Evolutionary conservation across 2,888 invertebrate genomes (phyloP), one percentile per base, ranked within the genome.

Genomic region (Clanis bilineata): DNA sequence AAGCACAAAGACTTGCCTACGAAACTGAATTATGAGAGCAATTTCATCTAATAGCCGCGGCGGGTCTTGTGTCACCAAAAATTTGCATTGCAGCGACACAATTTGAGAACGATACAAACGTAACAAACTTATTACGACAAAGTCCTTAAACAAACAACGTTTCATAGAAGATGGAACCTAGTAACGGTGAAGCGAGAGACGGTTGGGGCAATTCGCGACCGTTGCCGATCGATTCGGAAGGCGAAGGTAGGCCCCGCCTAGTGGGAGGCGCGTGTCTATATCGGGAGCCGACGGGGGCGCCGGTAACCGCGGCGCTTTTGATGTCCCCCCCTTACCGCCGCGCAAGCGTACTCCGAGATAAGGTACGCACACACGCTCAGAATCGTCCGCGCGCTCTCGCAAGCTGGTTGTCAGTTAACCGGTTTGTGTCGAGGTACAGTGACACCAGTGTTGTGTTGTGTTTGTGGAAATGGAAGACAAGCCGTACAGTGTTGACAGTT

Each of bases 321-420:
- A 90, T 85, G 68, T 79, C 71, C 79, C 82, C 86, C 78, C 82
- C 80, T 79, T 78, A 76, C 74, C 69, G 62, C 65, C 73, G 70
- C 77, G 83, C 88, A 82, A 74, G 84, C 88, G 82, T 82, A 80
- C 71, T 73, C 80, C 80, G 67, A 77, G 87, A 88, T 85, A 86
- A 73, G 83, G 69, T 83, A 90, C 91, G 85, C 91, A 90, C 90
- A 90, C 91, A 85, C 75, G 73, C 88, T 85, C 91, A 92, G 88
- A 88, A 83, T 83, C 84, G 88, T 85, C 82, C 87, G 88, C 85
- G 92, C 86, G 86, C 90, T 90, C 91, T 81, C 74, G 73, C 85
- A 83, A 89, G 89, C 88, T 84, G 89, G 91, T 90, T 89, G 90
- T 90, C 86, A 85, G 84, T 82, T 65, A 88, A 90, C 91, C 90